These are phyloP conservation scores for Tretioscincus oriximinensis DNA, from an alignment of 2,113 vertebrate species.

Conservation along the genomic window DNA sequence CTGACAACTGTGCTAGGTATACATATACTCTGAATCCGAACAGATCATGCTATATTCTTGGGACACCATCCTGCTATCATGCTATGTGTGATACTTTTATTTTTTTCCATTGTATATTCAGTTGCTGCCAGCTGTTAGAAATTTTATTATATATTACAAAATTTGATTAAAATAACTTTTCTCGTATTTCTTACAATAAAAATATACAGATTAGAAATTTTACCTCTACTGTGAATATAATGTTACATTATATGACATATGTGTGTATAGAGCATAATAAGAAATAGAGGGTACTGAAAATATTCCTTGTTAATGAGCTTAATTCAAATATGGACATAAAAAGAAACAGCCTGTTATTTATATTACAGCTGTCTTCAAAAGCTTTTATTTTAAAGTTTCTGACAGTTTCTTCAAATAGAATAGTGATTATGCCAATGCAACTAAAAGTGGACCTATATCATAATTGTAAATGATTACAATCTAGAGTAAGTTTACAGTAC, in stretches of 20 bases:
- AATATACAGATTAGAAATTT: not conserved
- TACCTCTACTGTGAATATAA: not conserved
- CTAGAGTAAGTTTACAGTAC: not conserved
- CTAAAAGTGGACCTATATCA: not conserved
- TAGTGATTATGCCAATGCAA: not conserved
- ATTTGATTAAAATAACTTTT: not conserved
- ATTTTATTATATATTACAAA: not conserved
- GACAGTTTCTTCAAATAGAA: not conserved
- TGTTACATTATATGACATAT: not conserved
- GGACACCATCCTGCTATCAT: too few species aligned
- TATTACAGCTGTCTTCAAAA: not conserved
- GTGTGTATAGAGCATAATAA: not conserved
- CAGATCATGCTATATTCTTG: too few species aligned
- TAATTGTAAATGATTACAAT: not conserved
- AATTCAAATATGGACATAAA: not conserved
- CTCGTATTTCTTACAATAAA: conserved; percentile 10
- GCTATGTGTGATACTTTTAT: not conserved
- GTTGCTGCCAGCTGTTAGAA: too few species aligned
- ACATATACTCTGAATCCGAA: too few species aligned
- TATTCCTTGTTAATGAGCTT: not conserved
- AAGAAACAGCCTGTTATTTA: not conserved
- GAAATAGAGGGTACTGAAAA: not conserved
- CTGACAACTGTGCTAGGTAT: too few species aligned
- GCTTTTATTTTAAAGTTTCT: not conserved
- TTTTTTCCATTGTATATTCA: not conserved